Conservation (phyloP, 2,797 vertebrate genomes). For the Acanthurus tractus region DNA sequence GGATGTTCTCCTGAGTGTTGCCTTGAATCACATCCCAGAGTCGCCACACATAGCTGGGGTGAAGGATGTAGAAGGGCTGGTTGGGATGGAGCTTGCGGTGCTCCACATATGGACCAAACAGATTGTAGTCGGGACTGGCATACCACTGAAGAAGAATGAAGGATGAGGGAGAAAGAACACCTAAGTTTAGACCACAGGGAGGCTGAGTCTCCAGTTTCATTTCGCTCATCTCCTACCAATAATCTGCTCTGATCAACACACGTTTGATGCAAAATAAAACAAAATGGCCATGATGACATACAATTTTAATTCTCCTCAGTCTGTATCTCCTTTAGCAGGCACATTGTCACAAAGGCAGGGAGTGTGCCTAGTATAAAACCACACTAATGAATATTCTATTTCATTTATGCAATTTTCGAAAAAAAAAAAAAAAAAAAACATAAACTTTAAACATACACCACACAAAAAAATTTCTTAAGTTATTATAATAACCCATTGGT, state of each 20-base stretch:
- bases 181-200: background rate
- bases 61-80: slow-evolving; percentile 97
- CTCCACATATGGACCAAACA: slow-evolving; percentile 93
- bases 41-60: slow-evolving; percentile 96
- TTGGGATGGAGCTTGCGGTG: slow-evolving; percentile 90
- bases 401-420: too few relatives aligned
- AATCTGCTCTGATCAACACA: background rate
- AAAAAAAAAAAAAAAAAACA: too few relatives aligned
- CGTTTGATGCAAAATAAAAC: background rate
- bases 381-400: too few relatives aligned
- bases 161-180: too few relatives aligned
- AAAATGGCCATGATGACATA: background rate
- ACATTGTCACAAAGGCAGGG: background rate
- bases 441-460: too few relatives aligned
- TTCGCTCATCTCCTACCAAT: too few relatives aligned
- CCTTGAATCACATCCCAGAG: slow-evolving; percentile 98
- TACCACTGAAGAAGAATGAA: slow-evolving; percentile 89
- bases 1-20: slow-evolving; percentile 96
- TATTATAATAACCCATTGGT: background rate
- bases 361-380: background rate
- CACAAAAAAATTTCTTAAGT: background rate
- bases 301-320: too few relatives aligned
- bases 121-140: slow-evolving; percentile 95
- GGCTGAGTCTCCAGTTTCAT: background rate
- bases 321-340: background rate